Conservation (phyloP, 2,797 vertebrate genomes). For the Gymnocypris eckloni region DNA sequence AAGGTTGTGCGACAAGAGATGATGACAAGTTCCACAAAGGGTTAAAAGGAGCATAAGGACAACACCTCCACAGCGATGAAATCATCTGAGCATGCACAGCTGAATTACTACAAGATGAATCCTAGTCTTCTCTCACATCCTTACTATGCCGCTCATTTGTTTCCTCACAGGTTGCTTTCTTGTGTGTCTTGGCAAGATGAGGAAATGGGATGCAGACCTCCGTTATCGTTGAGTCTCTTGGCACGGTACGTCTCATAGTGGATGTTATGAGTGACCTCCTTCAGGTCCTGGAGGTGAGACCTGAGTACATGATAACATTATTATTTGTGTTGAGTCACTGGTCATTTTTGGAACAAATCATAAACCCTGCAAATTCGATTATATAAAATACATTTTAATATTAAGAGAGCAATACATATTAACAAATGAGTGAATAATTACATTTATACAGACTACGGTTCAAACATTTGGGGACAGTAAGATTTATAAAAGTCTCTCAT, state of each 20-base stretch:
- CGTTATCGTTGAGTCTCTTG: conserved; percentile 94
- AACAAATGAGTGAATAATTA: background rate
- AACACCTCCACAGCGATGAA: conserved; percentile 63
- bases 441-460: background rate
- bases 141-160: conserved; percentile 25
- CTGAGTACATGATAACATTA: conserved; percentile 69
- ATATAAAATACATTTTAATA: background rate
- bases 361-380: background rate
- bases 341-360: background rate
- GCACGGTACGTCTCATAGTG: conserved; percentile 98
- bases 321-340: background rate
- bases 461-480: background rate
- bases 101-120: conserved; percentile 63
- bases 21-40: conserved; percentile 44
- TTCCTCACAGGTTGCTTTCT: conserved; percentile 89
- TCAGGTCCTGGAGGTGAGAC: conserved; percentile 97
- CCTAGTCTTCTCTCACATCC: conserved; percentile 26
- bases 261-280: conserved; percentile 98
- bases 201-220: conserved; percentile 91
- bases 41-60: conserved; percentile 59
- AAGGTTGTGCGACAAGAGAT: conserved; percentile 29
- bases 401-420: background rate
- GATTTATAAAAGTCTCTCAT: background rate
- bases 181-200: conserved; percentile 78
- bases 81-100: conserved; percentile 72